Base-by-base conservation (phyloP, 2,888 invertebrate species). In the Drosophila percnosoma region DNA sequence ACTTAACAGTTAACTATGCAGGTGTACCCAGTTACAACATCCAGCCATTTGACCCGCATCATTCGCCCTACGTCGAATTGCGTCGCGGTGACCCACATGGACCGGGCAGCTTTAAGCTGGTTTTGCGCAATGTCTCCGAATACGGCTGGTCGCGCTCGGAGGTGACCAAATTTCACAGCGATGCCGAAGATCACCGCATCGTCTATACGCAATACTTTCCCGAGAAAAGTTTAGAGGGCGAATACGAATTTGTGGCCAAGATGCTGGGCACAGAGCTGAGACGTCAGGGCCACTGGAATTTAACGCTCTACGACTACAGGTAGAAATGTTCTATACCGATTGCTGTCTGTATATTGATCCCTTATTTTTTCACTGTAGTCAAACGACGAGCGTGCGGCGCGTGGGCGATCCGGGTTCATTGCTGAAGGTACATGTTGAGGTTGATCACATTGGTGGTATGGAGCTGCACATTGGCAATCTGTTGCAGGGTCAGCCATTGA, bases 171-270 rank as follows among this genome's bases (percentile, higher is more conserved):
- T 96, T 96, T 91, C 96, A 96, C 90, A 95, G 95, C 15, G 95
- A 96, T 90, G 94, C 94, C 92, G 94, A 94, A 15, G 95, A 95
- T 81, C 93, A 95, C 70, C 94, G 94, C 51, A 95, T 97, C 4
- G 94, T 96, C 67, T 96, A 97, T 88, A 95, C 96, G 0, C 97
- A 97, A 92, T 96, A 96, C 91, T 97, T 97, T 91, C 97, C 97
- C 0, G 96, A 97, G 83, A 97, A 97, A 89, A 95, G 94, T 87
- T 93, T 97, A 2, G 94, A 94, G 64, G 97, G 97, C 1, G 94
- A 93, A 57, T 96, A 96, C 84, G 95, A 95, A 73, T 94, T 96
- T 75, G 93, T 93, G 80, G 96, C 95, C 2, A 94, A 94, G 69
- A 92, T 95, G 15, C 93, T 96, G 67, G 96, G 96, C 0, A 93